Conservation (phyloP, 2,888 invertebrate species). For the Leptothorax acervorum region DNA sequence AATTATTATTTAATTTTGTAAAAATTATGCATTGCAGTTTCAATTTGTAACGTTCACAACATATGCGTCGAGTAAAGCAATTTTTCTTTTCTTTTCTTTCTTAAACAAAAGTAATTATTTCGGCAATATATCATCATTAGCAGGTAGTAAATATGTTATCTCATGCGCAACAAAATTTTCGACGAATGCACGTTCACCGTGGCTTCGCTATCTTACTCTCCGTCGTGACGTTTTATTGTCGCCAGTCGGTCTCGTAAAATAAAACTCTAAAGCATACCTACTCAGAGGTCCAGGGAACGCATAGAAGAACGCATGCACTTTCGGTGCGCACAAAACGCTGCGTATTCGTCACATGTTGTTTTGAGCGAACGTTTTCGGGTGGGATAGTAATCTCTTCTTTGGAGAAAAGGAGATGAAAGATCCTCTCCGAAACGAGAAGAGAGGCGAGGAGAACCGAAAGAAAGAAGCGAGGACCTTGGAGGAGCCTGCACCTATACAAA, state of each 20-base stretch:
- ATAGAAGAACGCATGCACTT: constrained; percentile 3
- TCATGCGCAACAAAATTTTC: background rate
- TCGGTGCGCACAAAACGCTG: background rate
- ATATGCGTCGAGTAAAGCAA: background rate
- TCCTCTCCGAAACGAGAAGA: constrained; percentile 75
- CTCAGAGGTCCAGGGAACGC: background rate
- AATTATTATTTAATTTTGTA: background rate
- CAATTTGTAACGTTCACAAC: background rate
- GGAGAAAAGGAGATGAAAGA: constrained; percentile 80
- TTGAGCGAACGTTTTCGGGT: constrained; percentile 81
- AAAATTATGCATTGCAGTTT: background rate
- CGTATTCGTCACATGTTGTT: constrained; percentile 80
- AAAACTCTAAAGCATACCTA: background rate
- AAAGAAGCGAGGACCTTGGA: constrained; percentile 80
- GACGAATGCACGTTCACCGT: no score
- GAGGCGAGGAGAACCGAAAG: constrained; percentile 70
- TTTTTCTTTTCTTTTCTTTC: background rate
- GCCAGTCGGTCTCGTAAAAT: constrained; percentile 35
- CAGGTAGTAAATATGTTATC: background rate
- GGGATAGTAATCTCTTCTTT: constrained; percentile 76
- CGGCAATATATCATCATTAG: background rate
- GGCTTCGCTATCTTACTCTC: background rate
- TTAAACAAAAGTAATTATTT: background rate
- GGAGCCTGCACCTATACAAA: constrained; percentile 82
- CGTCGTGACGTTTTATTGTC: constrained; percentile 8